Evolutionary conservation across 1,140 invertebrate species (phyloP).

Genomic region (Cyphomyrmex costatus): DNA sequence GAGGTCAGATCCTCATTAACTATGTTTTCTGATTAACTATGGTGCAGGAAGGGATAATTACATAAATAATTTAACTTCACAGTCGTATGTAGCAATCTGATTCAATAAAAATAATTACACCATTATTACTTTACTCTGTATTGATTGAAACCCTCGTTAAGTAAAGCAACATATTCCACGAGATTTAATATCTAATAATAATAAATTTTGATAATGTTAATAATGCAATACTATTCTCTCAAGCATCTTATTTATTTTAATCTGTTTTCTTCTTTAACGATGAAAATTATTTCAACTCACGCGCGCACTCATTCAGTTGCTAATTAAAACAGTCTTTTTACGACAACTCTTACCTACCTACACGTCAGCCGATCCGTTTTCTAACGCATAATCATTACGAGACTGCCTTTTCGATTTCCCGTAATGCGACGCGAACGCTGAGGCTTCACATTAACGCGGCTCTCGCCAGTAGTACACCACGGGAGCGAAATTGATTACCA

Average conservation of each 20-base stretch:
- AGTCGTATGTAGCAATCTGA: slow-evolving; percentile 5
- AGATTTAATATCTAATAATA: slow-evolving; percentile 33
- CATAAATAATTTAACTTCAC: slow-evolving; percentile 47
- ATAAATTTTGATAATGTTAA: slow-evolving; percentile 37
- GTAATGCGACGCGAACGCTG: slow-evolving; percentile 68
- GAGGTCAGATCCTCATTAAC: slow-evolving; percentile 63
- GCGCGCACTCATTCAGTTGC: slow-evolving; percentile 3
- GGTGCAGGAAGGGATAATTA: slow-evolving; percentile 47
- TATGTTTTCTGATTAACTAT: not conserved
- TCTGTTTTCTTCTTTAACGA: not conserved
- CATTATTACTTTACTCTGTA: slow-evolving; percentile 43
- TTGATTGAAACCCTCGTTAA: slow-evolving; percentile 49
- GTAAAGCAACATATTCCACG: not conserved
- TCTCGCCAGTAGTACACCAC: slow-evolving; percentile 77
- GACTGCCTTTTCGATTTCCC: slow-evolving; percentile 75
- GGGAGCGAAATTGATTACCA: slow-evolving; percentile 85
- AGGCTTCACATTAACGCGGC: slow-evolving; percentile 80
- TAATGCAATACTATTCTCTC: slow-evolving; percentile 21
- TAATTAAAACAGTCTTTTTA: slow-evolving; percentile 57
- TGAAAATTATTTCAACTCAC: slow-evolving; percentile 36
- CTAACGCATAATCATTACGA: slow-evolving; percentile 81
- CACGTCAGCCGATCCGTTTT: slow-evolving; percentile 72
- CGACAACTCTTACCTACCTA: slow-evolving; percentile 11
- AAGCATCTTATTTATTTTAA: slow-evolving; percentile 19
- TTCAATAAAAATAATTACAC: slow-evolving; percentile 55